These are phyloP conservation scores for Pomacea canaliculata DNA, from an alignment of 2,888 invertebrate genomes.

Conservation along the genomic window DNA sequence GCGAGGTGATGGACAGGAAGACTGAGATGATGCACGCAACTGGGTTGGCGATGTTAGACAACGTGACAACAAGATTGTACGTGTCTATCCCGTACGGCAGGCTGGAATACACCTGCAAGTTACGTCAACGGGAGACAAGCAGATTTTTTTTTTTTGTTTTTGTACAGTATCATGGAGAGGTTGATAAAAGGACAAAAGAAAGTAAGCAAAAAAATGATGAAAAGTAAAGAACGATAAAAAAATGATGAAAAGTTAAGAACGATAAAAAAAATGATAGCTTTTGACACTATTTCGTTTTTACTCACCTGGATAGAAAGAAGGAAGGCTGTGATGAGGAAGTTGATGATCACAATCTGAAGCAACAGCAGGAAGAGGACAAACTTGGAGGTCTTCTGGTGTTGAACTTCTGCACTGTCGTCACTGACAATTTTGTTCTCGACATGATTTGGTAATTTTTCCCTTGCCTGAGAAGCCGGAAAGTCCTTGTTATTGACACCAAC, in stretches of 20 bases:
- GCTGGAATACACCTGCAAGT: slow-evolving; percentile 82
- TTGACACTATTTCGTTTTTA: neutral
- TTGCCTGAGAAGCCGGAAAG: neutral
- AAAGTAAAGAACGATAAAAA: neutral
- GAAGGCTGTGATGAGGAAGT: slow-evolving; percentile 64
- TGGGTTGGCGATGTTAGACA: slow-evolving; percentile 86
- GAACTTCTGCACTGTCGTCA: neutral
- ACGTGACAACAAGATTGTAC: slow-evolving; percentile 83
- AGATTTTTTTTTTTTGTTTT: too few species aligned
- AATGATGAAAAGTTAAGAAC: too few species aligned
- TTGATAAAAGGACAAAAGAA: too few species aligned
- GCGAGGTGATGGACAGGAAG: slow-evolving; percentile 65
- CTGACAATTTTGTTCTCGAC: neutral
- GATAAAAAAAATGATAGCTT: neutral
- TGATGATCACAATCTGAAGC: slow-evolving; percentile 25
- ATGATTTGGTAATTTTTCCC: neutral
- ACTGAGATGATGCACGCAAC: slow-evolving; percentile 78
- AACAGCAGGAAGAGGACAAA: slow-evolving; percentile 8
- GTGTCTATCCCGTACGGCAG: slow-evolving; percentile 82
- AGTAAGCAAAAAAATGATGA: too few species aligned
- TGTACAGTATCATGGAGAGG: too few species aligned
- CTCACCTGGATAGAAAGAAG: slow-evolving; percentile 65
- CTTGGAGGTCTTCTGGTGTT: too few species aligned
- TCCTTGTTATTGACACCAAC: neutral
- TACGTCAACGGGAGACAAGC: slow-evolving; percentile 47